Evolutionary conservation across 2,113 vertebrate species (phyloP).

Genomic region (Lepidothrix coronata): DNA sequence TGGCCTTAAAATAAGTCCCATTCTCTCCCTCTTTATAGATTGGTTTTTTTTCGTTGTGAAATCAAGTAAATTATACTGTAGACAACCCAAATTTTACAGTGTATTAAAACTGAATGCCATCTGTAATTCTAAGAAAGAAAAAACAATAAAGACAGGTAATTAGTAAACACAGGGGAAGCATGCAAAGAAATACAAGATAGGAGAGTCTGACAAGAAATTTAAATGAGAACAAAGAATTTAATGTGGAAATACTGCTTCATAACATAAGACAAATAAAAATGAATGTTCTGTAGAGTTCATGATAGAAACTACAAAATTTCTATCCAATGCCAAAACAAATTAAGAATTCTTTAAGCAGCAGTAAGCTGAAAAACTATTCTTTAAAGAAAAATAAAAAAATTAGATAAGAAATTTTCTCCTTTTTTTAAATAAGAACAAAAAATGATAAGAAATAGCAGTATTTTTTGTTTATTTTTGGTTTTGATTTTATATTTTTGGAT

Average conservation of each 20-base stretch:
- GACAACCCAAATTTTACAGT: background rate
- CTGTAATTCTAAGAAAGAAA: background rate
- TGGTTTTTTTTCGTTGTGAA: background rate
- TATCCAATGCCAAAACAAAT: background rate
- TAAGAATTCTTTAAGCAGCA: background rate
- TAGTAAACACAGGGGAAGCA: background rate
- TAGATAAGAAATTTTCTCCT: background rate
- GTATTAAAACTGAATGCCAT: background rate
- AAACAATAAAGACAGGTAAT: background rate
- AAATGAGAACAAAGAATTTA: background rate
- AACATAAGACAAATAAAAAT: background rate
- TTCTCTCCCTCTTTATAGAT: background rate
- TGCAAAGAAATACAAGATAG: background rate
- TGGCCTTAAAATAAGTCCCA: background rate
- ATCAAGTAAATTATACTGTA: background rate
- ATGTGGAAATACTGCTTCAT: background rate
- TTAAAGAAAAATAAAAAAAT: background rate
- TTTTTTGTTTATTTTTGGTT: background rate
- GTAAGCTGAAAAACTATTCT: background rate
- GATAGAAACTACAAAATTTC: background rate
- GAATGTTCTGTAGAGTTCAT: background rate
- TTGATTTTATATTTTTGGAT: background rate
- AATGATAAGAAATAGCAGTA: accelerated
- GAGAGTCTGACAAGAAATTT: background rate
- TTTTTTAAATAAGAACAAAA: background rate